Percentiles rank a stretch among this genome's conserved stretches.
phyloP scores from a whole-genome alignment of 64 coral and sea anemone genomes.

The Actinia tenebrosa region DNA sequence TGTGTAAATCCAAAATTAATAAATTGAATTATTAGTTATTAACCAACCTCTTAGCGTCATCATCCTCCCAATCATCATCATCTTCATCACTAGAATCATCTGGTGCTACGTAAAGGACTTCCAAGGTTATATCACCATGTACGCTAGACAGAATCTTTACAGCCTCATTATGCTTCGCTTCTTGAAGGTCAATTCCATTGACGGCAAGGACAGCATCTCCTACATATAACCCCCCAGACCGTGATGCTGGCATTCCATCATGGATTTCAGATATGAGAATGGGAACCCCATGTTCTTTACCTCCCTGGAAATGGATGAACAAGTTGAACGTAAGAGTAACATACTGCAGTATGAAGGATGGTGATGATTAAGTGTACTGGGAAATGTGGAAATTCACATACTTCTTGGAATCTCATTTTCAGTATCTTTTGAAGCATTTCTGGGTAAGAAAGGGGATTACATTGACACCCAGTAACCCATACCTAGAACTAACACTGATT shows the following conservation, averaged over 20 bases:
- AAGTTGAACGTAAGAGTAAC: too few relatives aligned
- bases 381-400: too few relatives aligned
- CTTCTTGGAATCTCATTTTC: too few relatives aligned
- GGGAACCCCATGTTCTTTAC: conserved; percentile 98
- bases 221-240: conserved; percentile 88
- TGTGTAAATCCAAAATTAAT: background rate
- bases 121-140: conserved; percentile 94
- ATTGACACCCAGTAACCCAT: too few relatives aligned
- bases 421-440: too few relatives aligned
- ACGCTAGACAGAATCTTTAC: conserved; percentile 75
- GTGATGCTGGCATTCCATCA: conserved; percentile 74
- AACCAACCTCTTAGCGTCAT: conserved; percentile 80
- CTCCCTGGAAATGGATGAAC: conserved; percentile 47
- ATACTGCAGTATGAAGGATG: too few relatives aligned
- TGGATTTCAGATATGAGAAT: conserved; percentile 98
- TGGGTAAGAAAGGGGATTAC: too few relatives aligned
- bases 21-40: background rate
- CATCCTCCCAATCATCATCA: conserved; percentile 74
- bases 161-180: conserved; percentile 94
- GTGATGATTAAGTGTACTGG: too few relatives aligned
- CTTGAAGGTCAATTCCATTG: conserved; percentile 94
- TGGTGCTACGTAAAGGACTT: conserved; percentile 94
- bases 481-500: too few relatives aligned
- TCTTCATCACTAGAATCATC: conserved; percentile 99
- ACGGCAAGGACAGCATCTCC: conserved; percentile 96